phyloP scores from a whole-genome alignment of 2,113 vertebrate species.

The Crocuta crocuta region DNA sequence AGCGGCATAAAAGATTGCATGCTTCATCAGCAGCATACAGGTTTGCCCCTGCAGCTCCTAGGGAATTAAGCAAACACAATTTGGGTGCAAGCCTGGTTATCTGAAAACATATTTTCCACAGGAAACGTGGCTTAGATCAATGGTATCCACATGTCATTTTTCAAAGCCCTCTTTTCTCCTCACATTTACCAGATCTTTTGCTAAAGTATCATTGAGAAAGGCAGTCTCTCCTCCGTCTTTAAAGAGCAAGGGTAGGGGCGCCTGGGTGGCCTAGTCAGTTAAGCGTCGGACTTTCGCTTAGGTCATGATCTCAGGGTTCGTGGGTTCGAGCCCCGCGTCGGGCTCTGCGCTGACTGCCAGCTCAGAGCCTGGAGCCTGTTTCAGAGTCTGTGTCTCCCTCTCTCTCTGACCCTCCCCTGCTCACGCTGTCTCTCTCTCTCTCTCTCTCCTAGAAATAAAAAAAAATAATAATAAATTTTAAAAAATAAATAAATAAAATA shows the following conservation, averaged over 20 bases:
- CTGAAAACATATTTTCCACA: neutral
- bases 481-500: neutral
- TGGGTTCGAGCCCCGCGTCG: too few species aligned
- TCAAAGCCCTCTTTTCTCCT: constrained; percentile 16
- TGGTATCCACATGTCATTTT: neutral
- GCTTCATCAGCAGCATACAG: neutral
- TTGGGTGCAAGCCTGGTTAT: neutral
- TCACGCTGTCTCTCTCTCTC: too few species aligned
- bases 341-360: too few species aligned
- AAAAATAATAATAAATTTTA: too few species aligned
- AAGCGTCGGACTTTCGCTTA: too few species aligned
- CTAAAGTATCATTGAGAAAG: neutral
- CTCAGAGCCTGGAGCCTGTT: too few species aligned
- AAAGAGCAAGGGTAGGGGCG: neutral
- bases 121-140: neutral
- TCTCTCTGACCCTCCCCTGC: too few species aligned
- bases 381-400: too few species aligned
- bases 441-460: too few species aligned
- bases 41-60: neutral
- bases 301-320: too few species aligned
- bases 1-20: neutral
- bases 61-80: neutral
- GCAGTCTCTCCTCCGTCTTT: neutral
- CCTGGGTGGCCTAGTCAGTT: too few species aligned
- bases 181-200: constrained; percentile 10